Evolutionary conservation across 2,888 invertebrate species (phyloP).

Genomic region (Heterodera filipjevi): DNA sequence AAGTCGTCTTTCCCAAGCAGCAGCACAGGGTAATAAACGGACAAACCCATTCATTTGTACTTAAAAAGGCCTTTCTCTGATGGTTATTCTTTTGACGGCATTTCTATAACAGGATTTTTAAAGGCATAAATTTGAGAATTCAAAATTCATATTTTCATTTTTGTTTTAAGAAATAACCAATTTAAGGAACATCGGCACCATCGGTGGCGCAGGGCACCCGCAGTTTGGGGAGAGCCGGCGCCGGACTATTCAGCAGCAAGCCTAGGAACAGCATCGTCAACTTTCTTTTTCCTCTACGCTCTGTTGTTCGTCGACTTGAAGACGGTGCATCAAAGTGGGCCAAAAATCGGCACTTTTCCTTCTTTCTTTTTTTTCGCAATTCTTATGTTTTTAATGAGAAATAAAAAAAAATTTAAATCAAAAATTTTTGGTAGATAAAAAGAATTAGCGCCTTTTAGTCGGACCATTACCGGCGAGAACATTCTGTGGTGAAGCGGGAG

Average conservation of each 20-base stretch:
- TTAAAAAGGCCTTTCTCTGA: no score
- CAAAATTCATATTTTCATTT: background rate
- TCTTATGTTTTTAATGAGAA: no score
- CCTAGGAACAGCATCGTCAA: background rate
- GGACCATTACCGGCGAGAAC: slow-evolving; percentile 57
- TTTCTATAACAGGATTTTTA: no score
- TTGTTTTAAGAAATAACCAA: background rate
- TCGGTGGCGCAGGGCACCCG: slow-evolving; percentile 43
- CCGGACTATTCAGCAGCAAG: slow-evolving; percentile 52
- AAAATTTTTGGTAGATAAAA: background rate
- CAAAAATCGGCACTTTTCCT: background rate
- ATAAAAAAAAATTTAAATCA: no score
- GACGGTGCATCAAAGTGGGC: slow-evolving; percentile 41
- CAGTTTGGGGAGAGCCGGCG: slow-evolving; percentile 62
- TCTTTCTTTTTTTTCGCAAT: no score
- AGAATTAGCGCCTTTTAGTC: slow-evolving; percentile 45
- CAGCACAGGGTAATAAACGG: background rate
- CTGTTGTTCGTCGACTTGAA: slow-evolving; percentile 50
- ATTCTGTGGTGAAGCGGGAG: slow-evolving; percentile 49
- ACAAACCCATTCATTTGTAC: background rate
- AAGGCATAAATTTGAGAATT: background rate
- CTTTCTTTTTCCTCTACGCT: slow-evolving; percentile 42
- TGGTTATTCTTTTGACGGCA: no score
- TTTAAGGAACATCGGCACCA: slow-evolving; percentile 5
- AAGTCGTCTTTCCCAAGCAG: background rate